Percentiles rank a stretch among this genome's conserved stretches.
phyloP scores from a whole-genome alignment of 2,888 invertebrate species.

The Himalopsyche anomala region DNA sequence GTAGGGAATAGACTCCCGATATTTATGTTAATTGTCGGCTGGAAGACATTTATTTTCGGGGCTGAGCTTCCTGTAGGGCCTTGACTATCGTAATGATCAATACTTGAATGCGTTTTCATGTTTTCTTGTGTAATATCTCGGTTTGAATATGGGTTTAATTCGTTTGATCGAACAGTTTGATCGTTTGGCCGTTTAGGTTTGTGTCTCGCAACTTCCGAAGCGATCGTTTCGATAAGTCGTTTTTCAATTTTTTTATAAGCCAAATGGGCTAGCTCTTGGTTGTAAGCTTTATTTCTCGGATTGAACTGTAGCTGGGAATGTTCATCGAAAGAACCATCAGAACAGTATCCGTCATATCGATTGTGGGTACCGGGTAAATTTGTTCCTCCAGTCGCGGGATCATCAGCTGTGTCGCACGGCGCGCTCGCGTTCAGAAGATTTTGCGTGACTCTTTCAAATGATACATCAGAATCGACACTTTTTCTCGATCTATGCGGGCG shows the following conservation, averaged over 20 bases:
- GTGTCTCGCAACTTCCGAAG: background rate
- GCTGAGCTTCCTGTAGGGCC: background rate
- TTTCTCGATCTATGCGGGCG: background rate
- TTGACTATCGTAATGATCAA: background rate
- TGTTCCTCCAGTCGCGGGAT: background rate
- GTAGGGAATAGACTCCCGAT: conserved; percentile 15
- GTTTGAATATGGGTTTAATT: background rate
- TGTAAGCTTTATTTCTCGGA: conserved; percentile 10
- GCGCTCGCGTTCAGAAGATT: conserved; percentile 19
- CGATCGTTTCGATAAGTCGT: conserved; percentile 15
- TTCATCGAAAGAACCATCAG: conserved; percentile 9
- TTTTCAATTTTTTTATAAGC: conserved; percentile 36
- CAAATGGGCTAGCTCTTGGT: background rate
- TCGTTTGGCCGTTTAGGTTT: background rate
- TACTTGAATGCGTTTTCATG: background rate
- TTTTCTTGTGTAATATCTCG: too few species aligned
- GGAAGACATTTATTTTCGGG: conserved; percentile 7
- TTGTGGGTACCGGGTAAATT: too few species aligned
- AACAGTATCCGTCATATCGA: background rate
- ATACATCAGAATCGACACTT: background rate
- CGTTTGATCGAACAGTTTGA: background rate
- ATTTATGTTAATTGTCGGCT: conserved; percentile 6
- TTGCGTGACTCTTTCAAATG: conserved; percentile 9
- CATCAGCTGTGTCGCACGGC: background rate
- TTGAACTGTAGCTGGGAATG: background rate